Conservation (phyloP, 2,797 vertebrate genomes). For the Phrynocephalus guinanensis region DNA sequence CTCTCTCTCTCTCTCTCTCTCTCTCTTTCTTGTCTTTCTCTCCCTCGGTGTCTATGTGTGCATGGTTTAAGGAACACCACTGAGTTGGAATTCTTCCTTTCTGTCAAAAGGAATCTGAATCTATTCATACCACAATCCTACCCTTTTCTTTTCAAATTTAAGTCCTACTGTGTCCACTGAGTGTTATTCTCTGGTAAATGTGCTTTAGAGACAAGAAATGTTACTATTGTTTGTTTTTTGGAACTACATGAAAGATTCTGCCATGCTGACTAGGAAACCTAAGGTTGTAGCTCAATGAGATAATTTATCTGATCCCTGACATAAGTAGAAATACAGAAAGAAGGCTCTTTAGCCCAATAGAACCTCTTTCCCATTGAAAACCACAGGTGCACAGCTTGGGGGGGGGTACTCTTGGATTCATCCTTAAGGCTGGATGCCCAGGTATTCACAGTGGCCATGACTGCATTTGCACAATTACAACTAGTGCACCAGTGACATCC, state of each 20-base stretch:
- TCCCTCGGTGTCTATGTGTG: constrained; percentile 40
- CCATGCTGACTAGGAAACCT: too few species aligned
- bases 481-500: too few species aligned
- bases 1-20: neutral
- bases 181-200: neutral
- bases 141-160: neutral
- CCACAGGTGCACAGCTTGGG: too few species aligned
- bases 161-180: neutral
- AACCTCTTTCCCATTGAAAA: too few species aligned
- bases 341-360: neutral
- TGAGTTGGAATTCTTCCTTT: neutral
- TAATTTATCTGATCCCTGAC: neutral
- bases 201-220: neutral
- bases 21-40: too few species aligned
- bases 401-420: too few species aligned
- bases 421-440: too few species aligned
- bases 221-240: too few species aligned
- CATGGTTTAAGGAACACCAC: constrained; percentile 23
- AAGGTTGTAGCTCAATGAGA: too few species aligned
- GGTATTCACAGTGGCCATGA: too few species aligned
- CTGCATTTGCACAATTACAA: too few species aligned
- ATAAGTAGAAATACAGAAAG: constrained; percentile 44
- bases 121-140: constrained; percentile 19
- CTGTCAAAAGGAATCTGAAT: constrained; percentile 21
- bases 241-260: too few species aligned